phyloP scores from a whole-genome alignment of 1,140 invertebrate species.

The Araneus ventricosus region DNA sequence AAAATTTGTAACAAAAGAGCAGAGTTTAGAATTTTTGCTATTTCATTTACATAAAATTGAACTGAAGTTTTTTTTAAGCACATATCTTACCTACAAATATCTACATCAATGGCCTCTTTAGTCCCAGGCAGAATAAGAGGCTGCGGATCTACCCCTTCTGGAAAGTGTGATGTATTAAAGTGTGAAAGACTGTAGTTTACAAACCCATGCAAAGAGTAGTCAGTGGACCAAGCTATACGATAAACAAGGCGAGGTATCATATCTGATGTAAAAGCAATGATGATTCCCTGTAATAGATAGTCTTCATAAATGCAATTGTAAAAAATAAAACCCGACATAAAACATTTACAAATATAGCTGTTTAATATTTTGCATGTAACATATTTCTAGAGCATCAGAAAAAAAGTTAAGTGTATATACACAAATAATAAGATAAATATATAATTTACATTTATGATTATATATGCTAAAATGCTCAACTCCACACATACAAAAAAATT shows the following conservation, averaged over 20 bases:
- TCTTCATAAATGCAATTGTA: slow-evolving; percentile 30
- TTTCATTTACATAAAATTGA: no score
- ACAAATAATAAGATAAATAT: no score
- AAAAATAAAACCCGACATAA: slow-evolving; percentile 70
- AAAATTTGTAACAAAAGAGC: no score
- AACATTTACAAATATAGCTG: not conserved
- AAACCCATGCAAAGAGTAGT: slow-evolving; percentile 87
- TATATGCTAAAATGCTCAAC: no score
- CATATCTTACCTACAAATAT: slow-evolving; percentile 83
- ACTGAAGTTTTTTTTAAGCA: no score
- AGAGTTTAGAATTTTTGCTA: no score
- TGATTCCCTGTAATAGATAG: slow-evolving; percentile 89
- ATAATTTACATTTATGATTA: no score
- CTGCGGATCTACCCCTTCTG: slow-evolving; percentile 56
- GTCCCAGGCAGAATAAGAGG: slow-evolving; percentile 80
- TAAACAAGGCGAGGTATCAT: slow-evolving; percentile 97
- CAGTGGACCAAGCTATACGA: slow-evolving; percentile 82
- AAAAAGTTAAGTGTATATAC: no score
- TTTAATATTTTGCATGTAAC: no score
- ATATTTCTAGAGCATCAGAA: not conserved
- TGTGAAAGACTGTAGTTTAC: slow-evolving; percentile 90
- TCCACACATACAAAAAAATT: no score
- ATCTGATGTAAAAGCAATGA: slow-evolving; percentile 99
- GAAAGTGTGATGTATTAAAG: slow-evolving; percentile 88
- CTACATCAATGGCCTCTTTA: slow-evolving; percentile 78